Base-by-base conservation (phyloP, 2,888 invertebrate species). In the Meghimatium bilineatum region DNA sequence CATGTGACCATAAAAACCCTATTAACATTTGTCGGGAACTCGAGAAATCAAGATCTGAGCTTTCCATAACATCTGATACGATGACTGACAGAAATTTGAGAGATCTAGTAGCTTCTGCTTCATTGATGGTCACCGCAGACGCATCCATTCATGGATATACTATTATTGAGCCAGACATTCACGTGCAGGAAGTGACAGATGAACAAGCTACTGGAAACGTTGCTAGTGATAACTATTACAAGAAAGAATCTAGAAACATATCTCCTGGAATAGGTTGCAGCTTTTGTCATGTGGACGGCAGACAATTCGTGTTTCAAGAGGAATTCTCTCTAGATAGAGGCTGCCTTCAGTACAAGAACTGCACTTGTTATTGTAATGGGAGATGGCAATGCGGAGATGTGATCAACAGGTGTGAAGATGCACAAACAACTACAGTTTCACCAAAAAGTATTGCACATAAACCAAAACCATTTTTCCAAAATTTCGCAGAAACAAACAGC, bases 291-390 rank as follows among this genome's bases (percentile, higher is more conserved):
- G 86, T 83, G 14, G 75, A 83, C 8, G 86, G 85, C 0, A 32
- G 34, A 34, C 14, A 36, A 20, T 20, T 72, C 32, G 36, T 32
- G 1, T 69, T 75, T 12, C 38, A 81, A 26, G 5, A 49, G 2
- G 63, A 60, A 34, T 86, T 86, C 32, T n/a, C 77, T 36, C 34
- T 86, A 12, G 63, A 56, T 5, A 14, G 66, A 56, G 83, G 83
- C 44, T 84, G 84, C 32, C 2, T 75, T 1, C 66, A 44, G 17
- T 80, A 80, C 49, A 63, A 34, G 29, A 52, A 75, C 36, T 88
- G 88, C 77, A 78, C 32, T 44, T 88, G 88, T 66, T 38, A 60
- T 29, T 88, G 88, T 75, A 86, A 87, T n/a, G 88, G 88, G 14
- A 72, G 84, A 10, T 87, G 87, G 86, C 83, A 86, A 23, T 88